Conservation (phyloP, 1,140 invertebrate species). For the Agrypnia vestita region DNA sequence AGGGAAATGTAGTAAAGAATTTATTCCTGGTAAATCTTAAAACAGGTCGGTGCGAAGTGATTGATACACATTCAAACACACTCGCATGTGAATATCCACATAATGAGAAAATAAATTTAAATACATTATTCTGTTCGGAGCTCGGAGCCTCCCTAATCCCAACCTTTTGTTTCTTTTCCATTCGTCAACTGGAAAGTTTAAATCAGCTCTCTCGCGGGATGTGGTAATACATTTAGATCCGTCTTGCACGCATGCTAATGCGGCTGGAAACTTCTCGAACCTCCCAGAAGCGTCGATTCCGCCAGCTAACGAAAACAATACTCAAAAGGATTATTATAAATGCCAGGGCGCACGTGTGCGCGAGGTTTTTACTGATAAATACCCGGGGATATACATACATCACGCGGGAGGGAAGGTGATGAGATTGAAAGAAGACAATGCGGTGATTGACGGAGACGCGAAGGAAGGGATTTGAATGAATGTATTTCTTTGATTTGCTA, state of each 20-base stretch:
- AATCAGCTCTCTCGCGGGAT: constrained; percentile 50
- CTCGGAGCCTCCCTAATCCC: constrained; percentile 45
- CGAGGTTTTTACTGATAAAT: constrained; percentile 54
- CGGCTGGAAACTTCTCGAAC: constrained; percentile 1
- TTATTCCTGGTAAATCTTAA: background rate
- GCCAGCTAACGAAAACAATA: constrained; percentile 52
- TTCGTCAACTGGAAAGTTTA: constrained; percentile 51
- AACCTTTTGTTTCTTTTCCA: constrained; percentile 53
- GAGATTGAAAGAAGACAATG: background rate
- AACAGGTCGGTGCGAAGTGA: constrained; percentile 29
- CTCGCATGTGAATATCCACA: constrained; percentile 42
- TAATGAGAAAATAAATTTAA: constrained; percentile 44
- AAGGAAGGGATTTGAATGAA: constrained; percentile 22
- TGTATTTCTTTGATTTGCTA: background rate
- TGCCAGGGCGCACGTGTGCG: constrained; percentile 37
- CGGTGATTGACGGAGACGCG: background rate
- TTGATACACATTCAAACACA: constrained; percentile 49
- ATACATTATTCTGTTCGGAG: constrained; percentile 16
- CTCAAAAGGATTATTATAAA: constrained; percentile 59
- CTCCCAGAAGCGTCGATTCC: constrained; percentile 32
- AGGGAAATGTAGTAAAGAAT: too few species aligned
- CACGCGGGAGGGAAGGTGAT: constrained; percentile 16
- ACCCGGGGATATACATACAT: constrained; percentile 32
- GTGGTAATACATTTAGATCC: constrained; percentile 55
- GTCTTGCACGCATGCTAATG: constrained; percentile 56